Conservation (phyloP, 2,113 vertebrate species). For the Pseudorectes ferrugineus region DNA sequence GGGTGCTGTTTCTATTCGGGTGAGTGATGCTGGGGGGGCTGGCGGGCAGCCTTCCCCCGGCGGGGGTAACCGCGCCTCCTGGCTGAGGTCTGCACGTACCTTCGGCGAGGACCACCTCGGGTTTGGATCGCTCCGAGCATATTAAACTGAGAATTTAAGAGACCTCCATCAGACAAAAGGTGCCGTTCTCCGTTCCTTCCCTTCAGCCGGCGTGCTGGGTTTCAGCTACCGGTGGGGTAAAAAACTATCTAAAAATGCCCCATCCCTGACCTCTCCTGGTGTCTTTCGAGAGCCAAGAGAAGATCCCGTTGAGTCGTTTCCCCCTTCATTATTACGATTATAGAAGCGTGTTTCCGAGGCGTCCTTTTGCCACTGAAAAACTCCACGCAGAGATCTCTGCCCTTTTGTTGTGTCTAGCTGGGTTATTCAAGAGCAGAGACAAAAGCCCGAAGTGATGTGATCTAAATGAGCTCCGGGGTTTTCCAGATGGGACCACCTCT, state of each 20-base stretch:
- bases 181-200: not conserved
- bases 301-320: conserved; percentile 7
- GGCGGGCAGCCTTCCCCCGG: not conserved
- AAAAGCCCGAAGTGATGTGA: conserved; percentile 88
- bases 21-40: not conserved
- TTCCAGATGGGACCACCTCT: conserved; percentile 93
- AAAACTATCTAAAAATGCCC: conserved; percentile 16
- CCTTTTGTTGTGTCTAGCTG: conserved; percentile 72
- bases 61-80: not conserved
- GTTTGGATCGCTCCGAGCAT: not conserved
- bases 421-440: conserved; percentile 82
- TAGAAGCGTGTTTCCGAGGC: conserved; percentile 41
- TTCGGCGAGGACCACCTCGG: not conserved
- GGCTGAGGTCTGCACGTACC: not conserved
- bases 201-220: not conserved
- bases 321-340: not conserved
- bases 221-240: not conserved
- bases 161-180: conserved; percentile 55
- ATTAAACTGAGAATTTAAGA: not conserved
- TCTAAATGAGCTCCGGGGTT: conserved; percentile 89
- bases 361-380: conserved; percentile 55
- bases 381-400: conserved; percentile 57
- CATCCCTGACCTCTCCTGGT: not conserved
- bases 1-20: not conserved
- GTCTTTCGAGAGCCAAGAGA: conserved; percentile 18